phyloP scores from a whole-genome alignment of 2,888 invertebrate genomes.

The Listrodromus nycthemerus region DNA sequence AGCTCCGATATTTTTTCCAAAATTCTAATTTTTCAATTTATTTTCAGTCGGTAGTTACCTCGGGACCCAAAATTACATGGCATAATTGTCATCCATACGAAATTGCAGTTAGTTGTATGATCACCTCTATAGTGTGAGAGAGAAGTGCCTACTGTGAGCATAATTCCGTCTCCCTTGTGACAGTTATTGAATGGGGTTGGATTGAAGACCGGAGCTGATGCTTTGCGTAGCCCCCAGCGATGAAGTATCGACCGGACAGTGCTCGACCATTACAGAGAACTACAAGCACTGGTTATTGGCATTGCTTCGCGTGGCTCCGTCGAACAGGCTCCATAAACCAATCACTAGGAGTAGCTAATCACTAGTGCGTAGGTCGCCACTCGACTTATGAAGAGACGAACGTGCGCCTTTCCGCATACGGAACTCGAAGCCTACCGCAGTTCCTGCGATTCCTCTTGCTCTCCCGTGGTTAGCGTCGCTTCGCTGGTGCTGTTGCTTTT shows the following conservation, averaged over 20 bases:
- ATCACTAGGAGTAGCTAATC: slow-evolving; percentile 23
- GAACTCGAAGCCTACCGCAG: slow-evolving; percentile 47
- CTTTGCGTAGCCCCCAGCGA: slow-evolving; percentile 46
- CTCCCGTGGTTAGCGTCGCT: slow-evolving; percentile 24
- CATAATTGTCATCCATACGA: not conserved
- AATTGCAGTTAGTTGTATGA: not conserved
- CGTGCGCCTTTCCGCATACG: slow-evolving; percentile 58
- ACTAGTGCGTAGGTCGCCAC: not conserved
- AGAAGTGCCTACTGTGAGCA: slow-evolving; percentile 29
- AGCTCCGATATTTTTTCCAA: not conserved
- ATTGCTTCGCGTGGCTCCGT: not conserved
- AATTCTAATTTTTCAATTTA: not conserved
- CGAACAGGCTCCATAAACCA: slow-evolving; percentile 15
- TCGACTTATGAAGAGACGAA: slow-evolving; percentile 57
- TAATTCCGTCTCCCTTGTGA: slow-evolving; percentile 36
- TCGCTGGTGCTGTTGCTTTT: slow-evolving; percentile 21
- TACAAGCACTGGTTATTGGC: slow-evolving; percentile 16
- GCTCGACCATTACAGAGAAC: slow-evolving; percentile 1
- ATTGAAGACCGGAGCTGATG: slow-evolving; percentile 55
- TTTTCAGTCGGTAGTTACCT: not conserved
- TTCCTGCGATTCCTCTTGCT: slow-evolving; percentile 58
- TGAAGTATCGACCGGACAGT: slow-evolving; percentile 18
- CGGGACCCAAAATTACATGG: not conserved
- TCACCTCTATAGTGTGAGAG: slow-evolving; percentile 24
- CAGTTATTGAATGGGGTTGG: slow-evolving; percentile 62